phyloP scores from a whole-genome alignment of 2,113 vertebrate genomes.

The Microcebus jonahi region DNA sequence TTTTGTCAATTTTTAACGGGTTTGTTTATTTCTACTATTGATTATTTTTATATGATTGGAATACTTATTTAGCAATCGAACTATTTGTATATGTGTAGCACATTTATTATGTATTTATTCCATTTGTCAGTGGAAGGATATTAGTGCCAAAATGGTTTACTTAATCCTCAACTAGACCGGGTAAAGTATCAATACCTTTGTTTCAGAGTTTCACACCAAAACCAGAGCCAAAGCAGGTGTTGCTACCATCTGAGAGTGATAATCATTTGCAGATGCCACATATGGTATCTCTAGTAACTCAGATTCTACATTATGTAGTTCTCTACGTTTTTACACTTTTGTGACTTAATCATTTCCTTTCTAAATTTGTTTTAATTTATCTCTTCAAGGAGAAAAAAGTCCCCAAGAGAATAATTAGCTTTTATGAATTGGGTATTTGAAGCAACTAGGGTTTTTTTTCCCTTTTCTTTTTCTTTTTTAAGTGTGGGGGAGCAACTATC shows the following conservation, averaged over 20 bases:
- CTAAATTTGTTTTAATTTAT: slow-evolving; percentile 72
- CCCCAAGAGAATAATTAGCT: slow-evolving; percentile 63
- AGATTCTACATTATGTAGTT: background rate
- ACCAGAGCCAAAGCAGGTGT: slow-evolving; percentile 74
- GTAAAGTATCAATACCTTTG: slow-evolving; percentile 58
- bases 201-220: slow-evolving; percentile 61
- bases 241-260: slow-evolving; percentile 67
- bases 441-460: background rate
- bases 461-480: background rate
- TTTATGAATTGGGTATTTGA: slow-evolving; percentile 69
- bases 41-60: slow-evolving; percentile 22
- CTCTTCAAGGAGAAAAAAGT: slow-evolving; percentile 68
- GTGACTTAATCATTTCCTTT: slow-evolving; percentile 74
- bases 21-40: background rate
- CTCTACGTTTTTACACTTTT: slow-evolving; percentile 60
- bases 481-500: background rate
- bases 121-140: background rate
- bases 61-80: background rate
- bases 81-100: background rate
- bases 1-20: background rate
- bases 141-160: background rate
- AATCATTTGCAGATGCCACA: slow-evolving; percentile 62
- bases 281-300: slow-evolving; percentile 54
- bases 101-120: slow-evolving; percentile 17
- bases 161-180: slow-evolving; percentile 45